Conservation (phyloP, 2,113 vertebrate genomes). For the Acrocephalus kingi region DNA sequence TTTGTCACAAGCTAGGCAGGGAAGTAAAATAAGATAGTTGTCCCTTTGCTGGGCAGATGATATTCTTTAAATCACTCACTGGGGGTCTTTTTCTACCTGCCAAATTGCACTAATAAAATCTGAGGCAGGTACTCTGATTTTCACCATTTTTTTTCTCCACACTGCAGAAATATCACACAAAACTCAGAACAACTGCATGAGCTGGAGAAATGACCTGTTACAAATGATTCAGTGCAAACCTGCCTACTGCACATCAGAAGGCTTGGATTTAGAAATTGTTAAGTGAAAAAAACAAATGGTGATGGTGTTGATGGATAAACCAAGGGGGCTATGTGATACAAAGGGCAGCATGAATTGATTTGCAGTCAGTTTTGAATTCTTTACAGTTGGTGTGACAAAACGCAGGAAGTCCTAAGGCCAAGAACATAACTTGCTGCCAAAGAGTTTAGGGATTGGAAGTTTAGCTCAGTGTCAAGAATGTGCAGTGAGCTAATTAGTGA, state of each 20-base stretch:
- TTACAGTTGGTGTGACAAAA: neutral
- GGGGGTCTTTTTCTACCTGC: neutral
- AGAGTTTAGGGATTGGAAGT: neutral
- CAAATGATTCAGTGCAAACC: fast-evolving
- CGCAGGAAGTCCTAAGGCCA: neutral
- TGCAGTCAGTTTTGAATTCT: neutral
- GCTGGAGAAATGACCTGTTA: neutral
- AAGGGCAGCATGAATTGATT: neutral
- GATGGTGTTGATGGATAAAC: neutral
- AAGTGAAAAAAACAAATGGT: neutral
- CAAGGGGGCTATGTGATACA: neutral
- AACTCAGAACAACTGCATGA: neutral
- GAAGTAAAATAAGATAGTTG: neutral
- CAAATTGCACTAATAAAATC: neutral
- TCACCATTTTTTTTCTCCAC: neutral
- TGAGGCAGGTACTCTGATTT: neutral
- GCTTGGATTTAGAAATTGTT: neutral
- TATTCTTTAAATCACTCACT: neutral
- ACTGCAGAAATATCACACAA: fast-evolving
- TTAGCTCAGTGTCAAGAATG: neutral
- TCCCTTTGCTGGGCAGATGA: neutral
- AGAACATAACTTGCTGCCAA: fast-evolving
- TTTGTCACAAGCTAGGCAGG: neutral
- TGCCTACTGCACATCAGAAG: neutral
- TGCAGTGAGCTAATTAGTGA: neutral